phyloP scores from a whole-genome alignment of 1,140 invertebrate genomes.

The Leptinotarsa lineolata region DNA sequence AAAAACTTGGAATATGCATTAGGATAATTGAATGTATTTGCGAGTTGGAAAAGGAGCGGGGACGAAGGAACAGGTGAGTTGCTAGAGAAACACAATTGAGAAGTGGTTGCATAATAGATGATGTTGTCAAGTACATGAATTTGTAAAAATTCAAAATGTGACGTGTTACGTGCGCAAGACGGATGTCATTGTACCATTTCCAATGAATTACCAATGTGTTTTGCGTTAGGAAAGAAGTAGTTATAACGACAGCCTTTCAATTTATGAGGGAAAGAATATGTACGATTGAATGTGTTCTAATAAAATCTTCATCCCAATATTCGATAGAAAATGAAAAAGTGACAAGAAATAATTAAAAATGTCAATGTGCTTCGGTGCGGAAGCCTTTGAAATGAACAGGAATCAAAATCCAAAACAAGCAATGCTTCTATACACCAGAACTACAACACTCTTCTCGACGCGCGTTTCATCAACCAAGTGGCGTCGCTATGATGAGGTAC shows the following conservation, averaged over 20 bases:
- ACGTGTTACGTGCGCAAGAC: background rate
- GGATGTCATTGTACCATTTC: background rate
- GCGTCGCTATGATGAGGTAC: no score
- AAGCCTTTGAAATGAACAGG: no score
- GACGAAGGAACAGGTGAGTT: background rate
- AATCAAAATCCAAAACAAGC: no score
- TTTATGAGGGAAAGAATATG: background rate
- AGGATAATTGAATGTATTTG: conserved; percentile 23
- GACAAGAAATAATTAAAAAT: no score
- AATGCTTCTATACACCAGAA: no score
- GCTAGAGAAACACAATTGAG: background rate
- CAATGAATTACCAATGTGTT: background rate
- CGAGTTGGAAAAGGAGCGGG: background rate
- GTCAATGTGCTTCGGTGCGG: no score
- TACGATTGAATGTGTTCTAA: background rate
- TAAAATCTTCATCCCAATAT: background rate
- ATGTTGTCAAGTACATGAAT: background rate
- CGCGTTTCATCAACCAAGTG: no score
- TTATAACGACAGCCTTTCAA: background rate
- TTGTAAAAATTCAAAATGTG: background rate
- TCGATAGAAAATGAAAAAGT: background rate
- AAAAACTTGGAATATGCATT: conserved; percentile 13
- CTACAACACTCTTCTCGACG: no score
- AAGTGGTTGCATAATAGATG: background rate
- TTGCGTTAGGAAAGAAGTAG: background rate